These are phyloP conservation scores for Rhinoderma darwinii DNA, from an alignment of 2,113 vertebrate genomes.

Conservation along the genomic window DNA sequence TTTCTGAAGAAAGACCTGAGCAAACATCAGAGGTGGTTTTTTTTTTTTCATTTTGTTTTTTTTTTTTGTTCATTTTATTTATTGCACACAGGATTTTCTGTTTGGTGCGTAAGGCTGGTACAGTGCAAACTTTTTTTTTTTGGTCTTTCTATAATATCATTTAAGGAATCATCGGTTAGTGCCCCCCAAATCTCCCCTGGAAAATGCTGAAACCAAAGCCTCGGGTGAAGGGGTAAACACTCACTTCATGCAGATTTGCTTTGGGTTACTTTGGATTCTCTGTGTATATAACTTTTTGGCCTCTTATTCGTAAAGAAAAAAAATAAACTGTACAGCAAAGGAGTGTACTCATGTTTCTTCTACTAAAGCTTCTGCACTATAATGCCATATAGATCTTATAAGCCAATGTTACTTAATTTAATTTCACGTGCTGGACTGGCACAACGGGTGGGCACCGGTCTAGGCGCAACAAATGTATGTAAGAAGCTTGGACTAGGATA, in stretches of 20 bases:
- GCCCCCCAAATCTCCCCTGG: slow-evolving; percentile 4
- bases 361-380: background rate
- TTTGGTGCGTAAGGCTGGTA: slow-evolving; percentile 43
- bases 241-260: slow-evolving; percentile 50
- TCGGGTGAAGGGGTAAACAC: slow-evolving; percentile 54
- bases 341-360: slow-evolving; percentile 45
- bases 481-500: too few species aligned
- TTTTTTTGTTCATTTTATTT: slow-evolving; percentile 26
- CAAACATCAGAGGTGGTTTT: background rate
- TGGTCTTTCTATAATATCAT: too few species aligned
- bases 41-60: background rate
- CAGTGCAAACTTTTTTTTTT: slow-evolving; percentile 43
- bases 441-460: too few species aligned
- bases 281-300: slow-evolving; percentile 58
- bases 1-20: slow-evolving; percentile 18
- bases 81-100: slow-evolving; percentile 26
- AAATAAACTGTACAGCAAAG: slow-evolving; percentile 60
- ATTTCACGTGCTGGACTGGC: too few species aligned
- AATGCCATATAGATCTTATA: background rate
- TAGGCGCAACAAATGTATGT: too few species aligned
- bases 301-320: slow-evolving; percentile 59
- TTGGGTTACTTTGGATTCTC: slow-evolving; percentile 54
- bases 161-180: background rate
- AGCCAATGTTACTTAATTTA: background rate
- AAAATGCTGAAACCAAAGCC: slow-evolving; percentile 57